Percentiles rank a stretch among this genome's conserved stretches.
Evolutionary conservation across 2,113 vertebrate genomes (phyloP).

Genomic region (Typhlomys cinereus): DNA sequence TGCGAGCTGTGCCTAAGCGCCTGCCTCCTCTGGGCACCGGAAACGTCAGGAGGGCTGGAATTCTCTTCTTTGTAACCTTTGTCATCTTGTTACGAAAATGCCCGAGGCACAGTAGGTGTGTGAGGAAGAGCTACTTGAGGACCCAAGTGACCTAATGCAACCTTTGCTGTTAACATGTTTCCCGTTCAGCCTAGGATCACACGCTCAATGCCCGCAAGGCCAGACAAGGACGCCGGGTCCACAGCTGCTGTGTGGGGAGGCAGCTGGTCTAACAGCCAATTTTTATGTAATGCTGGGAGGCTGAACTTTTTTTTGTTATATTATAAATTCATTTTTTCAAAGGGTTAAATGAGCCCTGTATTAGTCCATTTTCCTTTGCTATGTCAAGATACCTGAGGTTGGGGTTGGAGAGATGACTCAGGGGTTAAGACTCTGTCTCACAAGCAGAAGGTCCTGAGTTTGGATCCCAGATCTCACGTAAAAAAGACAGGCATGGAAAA

Average conservation of each 20-base stretch:
- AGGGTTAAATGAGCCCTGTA: background rate
- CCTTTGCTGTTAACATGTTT: too few relatives aligned
- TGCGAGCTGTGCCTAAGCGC: too few relatives aligned
- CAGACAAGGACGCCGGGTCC: background rate
- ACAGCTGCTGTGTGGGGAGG: accelerated
- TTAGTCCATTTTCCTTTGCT: background rate
- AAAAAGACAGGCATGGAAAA: too few relatives aligned
- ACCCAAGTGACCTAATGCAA: too few relatives aligned
- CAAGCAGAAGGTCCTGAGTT: too few relatives aligned
- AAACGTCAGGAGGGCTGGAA: background rate
- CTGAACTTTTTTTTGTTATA: too few relatives aligned
- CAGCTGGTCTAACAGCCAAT: background rate
- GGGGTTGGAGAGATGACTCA: too few relatives aligned
- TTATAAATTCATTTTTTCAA: background rate
- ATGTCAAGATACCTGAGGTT: background rate
- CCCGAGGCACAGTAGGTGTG: background rate
- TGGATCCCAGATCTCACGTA: too few relatives aligned
- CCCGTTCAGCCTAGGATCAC: too few relatives aligned
- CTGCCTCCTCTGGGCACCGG: background rate
- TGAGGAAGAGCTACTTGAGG: too few relatives aligned
- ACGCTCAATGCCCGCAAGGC: background rate
- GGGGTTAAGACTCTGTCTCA: too few relatives aligned
- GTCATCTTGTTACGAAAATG: background rate
- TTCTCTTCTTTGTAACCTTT: background rate
- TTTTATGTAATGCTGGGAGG: background rate